phyloP scores from a whole-genome alignment of 1,140 invertebrate species.

The Arctopsyche grandis region DNA sequence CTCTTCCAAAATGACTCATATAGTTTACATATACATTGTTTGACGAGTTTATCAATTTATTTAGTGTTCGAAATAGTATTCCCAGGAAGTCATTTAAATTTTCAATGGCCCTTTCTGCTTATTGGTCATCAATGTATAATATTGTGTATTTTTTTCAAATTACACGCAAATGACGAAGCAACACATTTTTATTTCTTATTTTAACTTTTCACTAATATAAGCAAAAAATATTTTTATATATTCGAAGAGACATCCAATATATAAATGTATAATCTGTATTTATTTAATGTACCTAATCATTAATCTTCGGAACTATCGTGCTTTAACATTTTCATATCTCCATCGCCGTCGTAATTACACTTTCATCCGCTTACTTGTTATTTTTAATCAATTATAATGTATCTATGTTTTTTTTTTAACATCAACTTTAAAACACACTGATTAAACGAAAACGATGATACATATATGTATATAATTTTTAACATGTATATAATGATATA shows the following conservation, averaged over 20 bases:
- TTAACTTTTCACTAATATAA: background rate
- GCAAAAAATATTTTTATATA: no score
- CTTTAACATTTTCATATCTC: constrained; percentile 36
- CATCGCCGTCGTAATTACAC: constrained; percentile 10
- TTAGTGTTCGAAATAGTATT: no score
- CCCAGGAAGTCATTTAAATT: no score
- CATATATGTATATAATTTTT: background rate
- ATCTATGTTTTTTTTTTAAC: constrained; percentile 7
- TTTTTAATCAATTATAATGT: background rate
- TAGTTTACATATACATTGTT: background rate
- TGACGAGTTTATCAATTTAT: no score
- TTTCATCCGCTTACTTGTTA: background rate
- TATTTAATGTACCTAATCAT: constrained; percentile 41
- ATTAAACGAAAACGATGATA: background rate
- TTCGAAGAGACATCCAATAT: background rate
- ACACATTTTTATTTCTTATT: background rate
- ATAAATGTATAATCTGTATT: constrained; percentile 17
- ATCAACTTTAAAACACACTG: background rate
- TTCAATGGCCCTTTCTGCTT: no score
- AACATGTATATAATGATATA: constrained; percentile 1
- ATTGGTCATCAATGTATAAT: background rate
- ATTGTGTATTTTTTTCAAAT: background rate
- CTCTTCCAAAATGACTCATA: background rate
- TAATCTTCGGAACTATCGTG: constrained; percentile 54
- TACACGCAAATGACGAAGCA: background rate